Conservation (phyloP, 2,113 vertebrate genomes). For the Phaethon lepturus region DNA sequence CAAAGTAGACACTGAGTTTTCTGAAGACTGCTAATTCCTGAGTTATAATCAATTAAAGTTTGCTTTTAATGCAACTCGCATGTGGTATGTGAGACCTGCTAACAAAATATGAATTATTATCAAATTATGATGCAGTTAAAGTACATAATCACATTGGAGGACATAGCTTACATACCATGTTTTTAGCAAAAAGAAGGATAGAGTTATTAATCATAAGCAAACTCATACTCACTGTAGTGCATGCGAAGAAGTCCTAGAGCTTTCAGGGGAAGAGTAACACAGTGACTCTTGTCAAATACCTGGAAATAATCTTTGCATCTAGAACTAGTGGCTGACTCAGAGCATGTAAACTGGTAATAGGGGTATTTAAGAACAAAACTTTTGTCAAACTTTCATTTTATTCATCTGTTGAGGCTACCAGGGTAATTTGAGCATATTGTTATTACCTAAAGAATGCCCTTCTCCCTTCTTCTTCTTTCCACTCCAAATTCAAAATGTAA, state of each 20-base stretch:
- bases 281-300: not conserved
- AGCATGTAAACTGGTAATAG: not conserved
- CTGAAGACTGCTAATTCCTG: not conserved
- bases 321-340: not conserved
- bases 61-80: not conserved
- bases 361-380: not conserved
- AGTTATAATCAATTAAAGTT: not conserved
- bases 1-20: not conserved
- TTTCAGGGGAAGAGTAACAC: not conserved
- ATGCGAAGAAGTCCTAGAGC: not conserved
- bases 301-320: not conserved
- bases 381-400: not conserved
- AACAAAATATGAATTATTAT: not conserved
- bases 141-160: not conserved
- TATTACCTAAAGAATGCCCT: not conserved
- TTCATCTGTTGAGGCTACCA: not conserved
- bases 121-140: not conserved
- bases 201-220: not conserved
- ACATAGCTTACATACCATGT: not conserved
- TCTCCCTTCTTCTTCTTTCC: not conserved
- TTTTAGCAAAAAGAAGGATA: not conserved
- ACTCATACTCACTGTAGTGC: not conserved
- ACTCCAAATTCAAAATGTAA: not conserved
- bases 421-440: not conserved
- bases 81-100: not conserved